These are phyloP conservation scores for Aphrophora alni DNA, from an alignment of 2,888 invertebrate species.

Conservation along the genomic window DNA sequence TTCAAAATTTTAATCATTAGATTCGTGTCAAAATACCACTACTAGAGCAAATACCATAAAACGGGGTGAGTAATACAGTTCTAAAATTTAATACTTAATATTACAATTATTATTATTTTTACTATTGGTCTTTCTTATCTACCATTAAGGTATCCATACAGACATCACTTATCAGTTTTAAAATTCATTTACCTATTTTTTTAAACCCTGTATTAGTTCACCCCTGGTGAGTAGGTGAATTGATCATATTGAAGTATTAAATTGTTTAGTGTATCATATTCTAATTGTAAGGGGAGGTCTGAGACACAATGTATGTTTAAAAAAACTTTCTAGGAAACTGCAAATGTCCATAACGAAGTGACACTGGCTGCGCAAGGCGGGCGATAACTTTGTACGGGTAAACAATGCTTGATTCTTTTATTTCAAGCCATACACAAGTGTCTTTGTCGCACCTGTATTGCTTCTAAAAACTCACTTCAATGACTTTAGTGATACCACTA, in stretches of 20 bases:
- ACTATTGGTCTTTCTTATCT: not conserved
- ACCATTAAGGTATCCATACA: too few relatives aligned
- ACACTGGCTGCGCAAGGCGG: not conserved
- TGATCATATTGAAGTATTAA: not conserved
- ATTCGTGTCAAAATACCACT: too few relatives aligned
- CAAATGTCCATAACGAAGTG: not conserved
- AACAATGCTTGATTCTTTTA: not conserved
- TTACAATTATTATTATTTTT: not conserved
- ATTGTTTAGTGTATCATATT: not conserved
- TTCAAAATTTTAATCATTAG: too few relatives aligned
- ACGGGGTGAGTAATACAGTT: slow-evolving; percentile 10
- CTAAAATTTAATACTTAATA: not conserved
- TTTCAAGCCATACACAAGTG: not conserved
- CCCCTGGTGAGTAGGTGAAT: not conserved
- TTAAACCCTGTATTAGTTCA: not conserved
- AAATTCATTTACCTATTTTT: not conserved
- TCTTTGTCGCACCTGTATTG: not conserved
- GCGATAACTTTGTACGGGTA: not conserved
- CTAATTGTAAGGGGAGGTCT: not conserved
- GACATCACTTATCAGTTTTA: not conserved
- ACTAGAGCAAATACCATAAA: not conserved
- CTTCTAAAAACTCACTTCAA: not conserved
- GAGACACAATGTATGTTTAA: not conserved
- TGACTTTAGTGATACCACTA: not conserved
- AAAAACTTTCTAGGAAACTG: not conserved